Evolutionary conservation across 2,797 vertebrate species (phyloP).

Genomic region (Erethizon dorsatum): DNA sequence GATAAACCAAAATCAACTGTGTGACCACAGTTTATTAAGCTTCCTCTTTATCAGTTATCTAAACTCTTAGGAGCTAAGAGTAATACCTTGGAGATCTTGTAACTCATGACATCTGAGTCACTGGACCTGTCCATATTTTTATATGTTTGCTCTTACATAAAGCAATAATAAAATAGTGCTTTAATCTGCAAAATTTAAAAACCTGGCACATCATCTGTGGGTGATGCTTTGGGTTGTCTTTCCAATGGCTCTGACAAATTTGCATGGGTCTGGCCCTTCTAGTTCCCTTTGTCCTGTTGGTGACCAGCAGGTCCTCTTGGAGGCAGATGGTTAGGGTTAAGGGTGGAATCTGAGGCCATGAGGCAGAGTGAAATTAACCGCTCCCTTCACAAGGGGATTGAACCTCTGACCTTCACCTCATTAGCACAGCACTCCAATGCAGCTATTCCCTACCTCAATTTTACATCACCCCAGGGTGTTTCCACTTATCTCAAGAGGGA

Average conservation of each 20-base stretch:
- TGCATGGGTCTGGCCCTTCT: neutral
- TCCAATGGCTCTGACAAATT: slow-evolving; percentile 29
- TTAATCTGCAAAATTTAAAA: slow-evolving; percentile 57
- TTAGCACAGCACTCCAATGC: slow-evolving; percentile 43
- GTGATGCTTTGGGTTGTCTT: neutral
- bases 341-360: slow-evolving; percentile 59
- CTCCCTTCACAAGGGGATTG: slow-evolving; percentile 52
- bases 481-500: slow-evolving; percentile 69
- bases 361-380: slow-evolving; percentile 70
- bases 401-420: slow-evolving; percentile 78
- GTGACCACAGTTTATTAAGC: neutral
- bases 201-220: neutral
- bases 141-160: neutral
- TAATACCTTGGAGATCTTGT: neutral
- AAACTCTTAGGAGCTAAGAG: neutral
- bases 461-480: slow-evolving; percentile 59
- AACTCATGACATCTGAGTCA: neutral
- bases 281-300: slow-evolving; percentile 31
- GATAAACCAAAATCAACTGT: neutral
- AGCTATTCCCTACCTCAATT: neutral
- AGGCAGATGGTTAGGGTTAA: slow-evolving; percentile 79
- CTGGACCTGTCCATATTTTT: neutral
- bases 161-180: slow-evolving; percentile 3
- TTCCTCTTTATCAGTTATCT: neutral
- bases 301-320: slow-evolving; percentile 52